Conservation (phyloP, 2,797 vertebrate genomes). For the Corythornis leucogaster region DNA sequence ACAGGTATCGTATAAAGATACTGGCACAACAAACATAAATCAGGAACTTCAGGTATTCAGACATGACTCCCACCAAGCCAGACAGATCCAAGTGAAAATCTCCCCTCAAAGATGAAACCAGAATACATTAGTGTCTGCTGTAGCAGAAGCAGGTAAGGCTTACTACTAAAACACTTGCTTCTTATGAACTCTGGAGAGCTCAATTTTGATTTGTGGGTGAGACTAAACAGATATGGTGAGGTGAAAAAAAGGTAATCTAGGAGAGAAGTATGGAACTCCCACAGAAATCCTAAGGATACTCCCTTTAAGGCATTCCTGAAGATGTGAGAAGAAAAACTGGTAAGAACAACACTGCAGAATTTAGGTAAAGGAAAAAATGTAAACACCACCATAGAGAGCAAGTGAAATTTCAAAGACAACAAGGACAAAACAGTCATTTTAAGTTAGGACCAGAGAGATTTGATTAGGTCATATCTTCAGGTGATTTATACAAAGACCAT, state of each 20-base stretch:
- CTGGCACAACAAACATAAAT: neutral
- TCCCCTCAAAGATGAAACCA: neutral
- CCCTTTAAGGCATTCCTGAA: neutral
- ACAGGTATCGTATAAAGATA: neutral
- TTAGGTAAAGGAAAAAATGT: neutral
- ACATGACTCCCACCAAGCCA: neutral
- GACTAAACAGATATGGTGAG: constrained; percentile 2
- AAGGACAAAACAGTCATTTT: neutral
- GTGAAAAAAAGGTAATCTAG: constrained; percentile 5
- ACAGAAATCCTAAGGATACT: constrained; percentile 3
- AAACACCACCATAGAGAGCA: neutral
- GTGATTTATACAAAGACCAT: neutral
- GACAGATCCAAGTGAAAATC: neutral
- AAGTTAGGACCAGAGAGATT: neutral
- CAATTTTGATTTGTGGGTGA: constrained; percentile 7
- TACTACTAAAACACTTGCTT: neutral
- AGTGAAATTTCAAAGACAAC: neutral
- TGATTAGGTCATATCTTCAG: neutral
- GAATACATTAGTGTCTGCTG: neutral
- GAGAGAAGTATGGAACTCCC: neutral
- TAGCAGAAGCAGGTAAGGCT: neutral
- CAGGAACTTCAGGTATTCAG: neutral
- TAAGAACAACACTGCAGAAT: neutral
- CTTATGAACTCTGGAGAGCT: neutral
- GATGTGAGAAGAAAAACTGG: neutral